Conservation (phyloP, 1,140 invertebrate genomes). For the Euglossa dilemma region DNA sequence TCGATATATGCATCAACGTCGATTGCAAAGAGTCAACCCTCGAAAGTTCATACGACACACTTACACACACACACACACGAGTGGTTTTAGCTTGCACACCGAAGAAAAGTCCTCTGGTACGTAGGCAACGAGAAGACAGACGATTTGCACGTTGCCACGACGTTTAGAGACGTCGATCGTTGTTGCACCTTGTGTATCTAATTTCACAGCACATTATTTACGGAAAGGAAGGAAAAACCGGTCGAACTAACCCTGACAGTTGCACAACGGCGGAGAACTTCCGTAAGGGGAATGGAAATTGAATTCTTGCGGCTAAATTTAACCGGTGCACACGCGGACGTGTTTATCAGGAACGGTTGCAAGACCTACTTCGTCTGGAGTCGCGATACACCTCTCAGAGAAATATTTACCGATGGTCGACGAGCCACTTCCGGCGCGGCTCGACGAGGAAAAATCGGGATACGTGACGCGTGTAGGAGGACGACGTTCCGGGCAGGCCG, state of each 20-base stretch:
- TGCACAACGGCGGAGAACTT: not conserved
- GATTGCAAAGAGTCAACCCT: too few relatives aligned
- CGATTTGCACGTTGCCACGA: conserved; percentile 37
- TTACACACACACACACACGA: not conserved
- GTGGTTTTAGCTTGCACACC: not conserved
- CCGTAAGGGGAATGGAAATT: too few relatives aligned
- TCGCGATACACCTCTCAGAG: too few relatives aligned
- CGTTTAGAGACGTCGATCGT: not conserved
- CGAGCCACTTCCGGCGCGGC: not conserved
- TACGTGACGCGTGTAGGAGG: not conserved
- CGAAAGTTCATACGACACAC: too few relatives aligned
- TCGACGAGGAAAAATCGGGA: not conserved
- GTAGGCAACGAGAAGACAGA: conserved; percentile 16
- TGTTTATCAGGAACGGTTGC: not conserved
- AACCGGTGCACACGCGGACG: not conserved
- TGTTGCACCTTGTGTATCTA: not conserved
- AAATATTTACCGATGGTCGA: not conserved
- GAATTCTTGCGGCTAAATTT: not conserved
- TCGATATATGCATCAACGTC: too few relatives aligned
- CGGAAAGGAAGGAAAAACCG: not conserved
- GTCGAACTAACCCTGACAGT: not conserved
- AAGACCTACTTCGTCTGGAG: not conserved
- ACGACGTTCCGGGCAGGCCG: fast-evolving
- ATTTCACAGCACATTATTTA: too few relatives aligned
- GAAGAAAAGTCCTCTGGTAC: not conserved